Percentiles rank a stretch among this genome's conserved stretches.
Conservation (phyloP, 64 coral and sea anemone species). For the Montipora foliosa region DNA sequence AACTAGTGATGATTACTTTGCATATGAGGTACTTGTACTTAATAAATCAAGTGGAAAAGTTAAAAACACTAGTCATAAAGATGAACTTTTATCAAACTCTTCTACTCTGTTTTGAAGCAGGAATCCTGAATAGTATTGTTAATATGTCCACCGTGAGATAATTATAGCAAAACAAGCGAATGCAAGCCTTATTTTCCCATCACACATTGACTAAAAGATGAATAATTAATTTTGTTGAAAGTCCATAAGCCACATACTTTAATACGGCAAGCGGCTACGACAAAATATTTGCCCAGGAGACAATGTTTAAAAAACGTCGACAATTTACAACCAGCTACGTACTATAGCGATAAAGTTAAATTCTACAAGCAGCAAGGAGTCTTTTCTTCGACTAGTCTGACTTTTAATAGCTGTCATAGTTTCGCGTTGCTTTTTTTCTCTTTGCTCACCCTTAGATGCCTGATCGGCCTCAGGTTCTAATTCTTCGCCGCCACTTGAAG, state of each 20-base stretch:
- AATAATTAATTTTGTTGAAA: background rate
- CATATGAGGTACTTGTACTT: too few relatives aligned
- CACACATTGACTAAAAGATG: background rate
- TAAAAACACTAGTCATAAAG: too few relatives aligned
- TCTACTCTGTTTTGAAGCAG: too few relatives aligned
- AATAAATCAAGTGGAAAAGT: too few relatives aligned
- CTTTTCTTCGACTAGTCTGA: background rate
- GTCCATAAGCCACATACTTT: too few relatives aligned
- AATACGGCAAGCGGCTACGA: background rate
- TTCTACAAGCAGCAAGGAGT: background rate
- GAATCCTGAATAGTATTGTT: too few relatives aligned
- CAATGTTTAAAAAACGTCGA: background rate
- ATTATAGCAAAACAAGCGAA: background rate
- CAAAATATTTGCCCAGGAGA: background rate
- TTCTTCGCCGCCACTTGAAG: slow-evolving; percentile 21
- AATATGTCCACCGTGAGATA: too few relatives aligned
- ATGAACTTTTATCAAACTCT: too few relatives aligned
- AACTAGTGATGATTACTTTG: too few relatives aligned
- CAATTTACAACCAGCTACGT: too few relatives aligned
- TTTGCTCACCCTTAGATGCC: background rate
- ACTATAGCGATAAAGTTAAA: background rate
- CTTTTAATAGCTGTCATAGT: too few relatives aligned
- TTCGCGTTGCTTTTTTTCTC: too few relatives aligned
- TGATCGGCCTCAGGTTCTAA: slow-evolving; percentile 32
- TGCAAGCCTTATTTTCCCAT: background rate